phyloP scores from a whole-genome alignment of 2,888 invertebrate genomes.

The Eristalinus sepulchralis region DNA sequence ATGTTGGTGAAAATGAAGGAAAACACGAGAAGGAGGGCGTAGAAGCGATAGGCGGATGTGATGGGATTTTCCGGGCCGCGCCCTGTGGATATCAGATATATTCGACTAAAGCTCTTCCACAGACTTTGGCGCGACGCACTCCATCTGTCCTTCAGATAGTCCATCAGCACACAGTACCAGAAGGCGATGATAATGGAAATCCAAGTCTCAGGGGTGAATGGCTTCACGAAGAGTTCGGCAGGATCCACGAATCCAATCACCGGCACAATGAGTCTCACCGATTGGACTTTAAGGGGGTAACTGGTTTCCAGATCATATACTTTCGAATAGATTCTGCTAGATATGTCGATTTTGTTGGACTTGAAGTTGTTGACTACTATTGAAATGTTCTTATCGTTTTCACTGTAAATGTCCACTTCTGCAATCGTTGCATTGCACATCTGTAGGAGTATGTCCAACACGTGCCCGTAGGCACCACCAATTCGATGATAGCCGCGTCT shows the following conservation, averaged over 20 bases:
- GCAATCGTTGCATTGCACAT: neutral
- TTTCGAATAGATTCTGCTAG: neutral
- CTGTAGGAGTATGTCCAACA: neutral
- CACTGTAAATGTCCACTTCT: neutral
- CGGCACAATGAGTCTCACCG: neutral
- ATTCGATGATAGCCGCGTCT: neutral
- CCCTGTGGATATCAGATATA: neutral
- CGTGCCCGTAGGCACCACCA: neutral
- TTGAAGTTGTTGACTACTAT: neutral
- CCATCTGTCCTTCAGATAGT: slow-evolving; percentile 5
- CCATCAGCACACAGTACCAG: slow-evolving; percentile 6
- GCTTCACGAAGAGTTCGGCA: slow-evolving; percentile 24
- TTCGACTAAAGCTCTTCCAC: slow-evolving; percentile 22
- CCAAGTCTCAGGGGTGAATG: slow-evolving; percentile 16
- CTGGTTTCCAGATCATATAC: neutral
- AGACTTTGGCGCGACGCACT: neutral
- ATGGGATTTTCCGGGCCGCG: neutral
- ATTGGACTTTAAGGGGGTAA: neutral
- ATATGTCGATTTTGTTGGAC: neutral
- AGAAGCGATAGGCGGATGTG: slow-evolving; percentile 15
- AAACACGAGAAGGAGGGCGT: slow-evolving; percentile 22
- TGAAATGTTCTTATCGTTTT: neutral
- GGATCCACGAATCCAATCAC: neutral
- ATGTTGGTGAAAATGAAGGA: slow-evolving; percentile 31
- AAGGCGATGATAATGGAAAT: slow-evolving; percentile 3